A percentile compares a stretch with the other conserved stretches of the same genome.
Evolutionary conservation across 2,888 invertebrate genomes (phyloP).

Genomic region (Leptopilina myrica): DNA sequence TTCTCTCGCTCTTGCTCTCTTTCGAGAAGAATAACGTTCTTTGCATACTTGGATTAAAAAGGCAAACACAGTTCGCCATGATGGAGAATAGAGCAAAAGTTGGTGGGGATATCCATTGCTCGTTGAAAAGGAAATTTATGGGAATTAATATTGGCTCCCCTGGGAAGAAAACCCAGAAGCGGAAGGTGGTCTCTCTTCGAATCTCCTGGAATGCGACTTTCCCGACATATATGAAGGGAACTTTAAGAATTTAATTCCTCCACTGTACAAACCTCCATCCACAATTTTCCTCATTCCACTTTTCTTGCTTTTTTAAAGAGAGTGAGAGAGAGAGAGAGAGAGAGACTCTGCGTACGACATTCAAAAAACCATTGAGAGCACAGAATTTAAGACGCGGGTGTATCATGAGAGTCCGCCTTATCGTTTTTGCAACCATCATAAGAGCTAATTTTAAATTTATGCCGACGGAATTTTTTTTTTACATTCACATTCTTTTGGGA

Average conservation of each 20-base stretch:
- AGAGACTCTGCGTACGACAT: neutral
- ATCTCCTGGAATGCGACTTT: slow-evolving; percentile 75
- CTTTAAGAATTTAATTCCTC: slow-evolving; percentile 77
- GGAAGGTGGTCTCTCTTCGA: slow-evolving; percentile 62
- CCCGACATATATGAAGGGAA: slow-evolving; percentile 73
- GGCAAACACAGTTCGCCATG: slow-evolving; percentile 69
- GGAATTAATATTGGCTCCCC: slow-evolving; percentile 76
- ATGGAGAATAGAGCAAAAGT: slow-evolving; percentile 47
- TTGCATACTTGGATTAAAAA: slow-evolving; percentile 75
- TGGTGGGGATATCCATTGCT: slow-evolving; percentile 62
- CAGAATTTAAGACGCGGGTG: slow-evolving; percentile 18
- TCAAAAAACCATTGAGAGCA: slow-evolving; percentile 3
- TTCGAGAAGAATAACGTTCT: slow-evolving; percentile 71
- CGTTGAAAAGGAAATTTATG: slow-evolving; percentile 76
- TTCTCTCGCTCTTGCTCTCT: slow-evolving; percentile 19
- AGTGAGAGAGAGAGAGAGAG: neutral
- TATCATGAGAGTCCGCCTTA: neutral
- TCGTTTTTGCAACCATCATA: neutral
- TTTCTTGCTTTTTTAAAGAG: slow-evolving; percentile 36
- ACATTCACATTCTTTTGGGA: neutral
- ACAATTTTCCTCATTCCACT: slow-evolving; percentile 46
- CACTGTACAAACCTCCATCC: slow-evolving; percentile 55
- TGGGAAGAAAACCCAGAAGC: slow-evolving; percentile 57
- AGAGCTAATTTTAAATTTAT: neutral
- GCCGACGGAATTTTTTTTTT: neutral